phyloP scores from a whole-genome alignment of 2,113 vertebrate genomes.

The Nesogale talazaci region DNA sequence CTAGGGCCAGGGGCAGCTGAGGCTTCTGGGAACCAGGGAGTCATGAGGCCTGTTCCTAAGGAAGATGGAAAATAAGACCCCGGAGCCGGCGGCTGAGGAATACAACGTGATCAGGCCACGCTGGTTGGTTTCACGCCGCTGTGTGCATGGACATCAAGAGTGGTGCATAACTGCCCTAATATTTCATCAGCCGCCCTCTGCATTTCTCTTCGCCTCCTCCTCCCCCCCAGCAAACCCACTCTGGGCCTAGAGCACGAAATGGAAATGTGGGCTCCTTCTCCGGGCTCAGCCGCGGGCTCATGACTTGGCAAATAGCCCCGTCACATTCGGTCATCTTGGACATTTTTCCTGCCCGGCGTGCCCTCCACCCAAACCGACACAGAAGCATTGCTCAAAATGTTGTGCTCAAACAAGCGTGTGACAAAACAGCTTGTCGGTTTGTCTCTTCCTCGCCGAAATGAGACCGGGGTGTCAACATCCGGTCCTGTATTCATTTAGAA shows the following conservation, averaged over 20 bases:
- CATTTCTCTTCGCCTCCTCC: no score
- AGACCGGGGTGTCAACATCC: constrained; percentile 57
- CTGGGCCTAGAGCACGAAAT: neutral
- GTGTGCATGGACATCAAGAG: neutral
- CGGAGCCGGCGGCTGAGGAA: neutral
- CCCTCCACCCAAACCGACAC: constrained; percentile 42
- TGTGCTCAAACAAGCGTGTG: constrained; percentile 76
- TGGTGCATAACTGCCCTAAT: neutral
- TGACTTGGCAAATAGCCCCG: constrained; percentile 53
- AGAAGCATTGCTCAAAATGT: constrained; percentile 76
- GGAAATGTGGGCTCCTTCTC: constrained; percentile 17
- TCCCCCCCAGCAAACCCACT: constrained; percentile 16
- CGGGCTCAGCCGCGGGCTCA: neutral
- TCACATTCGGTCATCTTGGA: constrained; percentile 57
- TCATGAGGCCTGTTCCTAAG: neutral
- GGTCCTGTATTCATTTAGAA: constrained; percentile 68
- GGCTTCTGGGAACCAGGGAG: no score
- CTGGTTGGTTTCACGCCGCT: neutral
- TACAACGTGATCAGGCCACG: neutral
- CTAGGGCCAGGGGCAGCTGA: neutral
- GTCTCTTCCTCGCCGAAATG: constrained; percentile 60
- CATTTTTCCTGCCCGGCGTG: constrained; percentile 54
- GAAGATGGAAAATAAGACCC: neutral
- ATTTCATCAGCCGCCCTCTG: neutral
- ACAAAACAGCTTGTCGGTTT: constrained; percentile 75